phyloP scores from a whole-genome alignment of 2,888 invertebrate species.

The Branchinecta sandiegonensis region DNA sequence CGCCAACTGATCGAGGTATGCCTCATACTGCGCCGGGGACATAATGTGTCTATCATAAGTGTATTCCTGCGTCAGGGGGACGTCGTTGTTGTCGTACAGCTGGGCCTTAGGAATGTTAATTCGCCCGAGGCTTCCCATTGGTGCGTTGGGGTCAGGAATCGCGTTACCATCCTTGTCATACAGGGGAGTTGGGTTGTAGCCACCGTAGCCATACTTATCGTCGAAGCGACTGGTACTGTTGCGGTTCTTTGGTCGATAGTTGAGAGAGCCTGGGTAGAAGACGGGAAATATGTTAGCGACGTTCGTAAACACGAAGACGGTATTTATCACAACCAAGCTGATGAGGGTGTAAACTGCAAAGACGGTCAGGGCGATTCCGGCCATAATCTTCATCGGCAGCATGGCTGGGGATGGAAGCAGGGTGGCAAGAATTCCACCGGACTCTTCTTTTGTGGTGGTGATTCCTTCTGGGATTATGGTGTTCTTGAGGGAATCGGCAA shows the following conservation, averaged over 20 bases:
- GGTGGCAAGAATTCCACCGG: no score
- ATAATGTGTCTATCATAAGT: neutral
- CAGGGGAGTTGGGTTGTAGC: no score
- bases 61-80: neutral
- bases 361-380: neutral
- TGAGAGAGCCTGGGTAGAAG: neutral
- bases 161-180: neutral
- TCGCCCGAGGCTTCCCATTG: neutral
- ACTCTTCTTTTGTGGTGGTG: no score
- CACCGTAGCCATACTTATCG: neutral
- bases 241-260: neutral
- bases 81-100: neutral
- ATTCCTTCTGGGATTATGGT: no score
- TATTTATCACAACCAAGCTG: neutral
- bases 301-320: neutral
- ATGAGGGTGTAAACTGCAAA: neutral
- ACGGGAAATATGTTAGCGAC: neutral
- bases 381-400: neutral
- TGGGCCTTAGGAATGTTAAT: neutral
- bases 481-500: no score
- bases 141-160: neutral
- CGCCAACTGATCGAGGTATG: neutral
- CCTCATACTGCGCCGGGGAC: neutral
- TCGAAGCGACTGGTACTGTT: neutral
- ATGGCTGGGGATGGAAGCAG: no score